Evolutionary conservation across 2,888 invertebrate genomes (phyloP), one percentile per base, ranked within the genome.

Genomic region (Tanytarsus gracilentus): DNA sequence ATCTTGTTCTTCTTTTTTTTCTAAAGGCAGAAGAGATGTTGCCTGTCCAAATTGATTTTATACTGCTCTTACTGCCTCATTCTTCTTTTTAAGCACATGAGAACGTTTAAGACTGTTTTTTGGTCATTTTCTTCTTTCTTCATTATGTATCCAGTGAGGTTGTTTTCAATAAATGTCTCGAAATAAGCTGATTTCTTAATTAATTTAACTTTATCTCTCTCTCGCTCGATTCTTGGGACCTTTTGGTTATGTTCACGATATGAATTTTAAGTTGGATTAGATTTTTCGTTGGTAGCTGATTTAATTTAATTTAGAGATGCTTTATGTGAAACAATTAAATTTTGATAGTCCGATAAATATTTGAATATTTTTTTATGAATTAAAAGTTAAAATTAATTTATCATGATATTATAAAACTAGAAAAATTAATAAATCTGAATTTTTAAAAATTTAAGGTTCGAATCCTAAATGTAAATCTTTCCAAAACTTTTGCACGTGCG

Each of bases 181-280:
- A n/a, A 23, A 50, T 52, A 30, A 29, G 33, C 29, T 30, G 48
- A 59, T 49, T 60, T 60, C 60, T 60, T 50, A 60, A 60, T 60
- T 48, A 60, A 60, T 60, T 60, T 40, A 59, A 49, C 27, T 21
- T 50, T 25, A 11, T 33, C n/a, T 44, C 44, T 44, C 11, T 44
- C 11, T 44, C 44, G 7, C 16, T 14, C 26, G 23, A 25, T 8
- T 25, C 14, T 9, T 11, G 29, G 16, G 7, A 18, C 26, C 26
- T 50, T 50, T 18, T 50, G 16, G 27, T 50, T 27, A 27, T 27
- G 26, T 50, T 50, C 27, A 50, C 27, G 44, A 44, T 44, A 44
- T 44, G 23, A 44, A 44, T 44, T 44, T 44, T 44, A 44, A 44
- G 44, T 44, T 23, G 23, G 33, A 44, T 23, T 44, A 23, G 23